These are phyloP conservation scores for Adoxophyes honmai DNA, from an alignment of 1,140 invertebrate genomes.

Conservation along the genomic window DNA sequence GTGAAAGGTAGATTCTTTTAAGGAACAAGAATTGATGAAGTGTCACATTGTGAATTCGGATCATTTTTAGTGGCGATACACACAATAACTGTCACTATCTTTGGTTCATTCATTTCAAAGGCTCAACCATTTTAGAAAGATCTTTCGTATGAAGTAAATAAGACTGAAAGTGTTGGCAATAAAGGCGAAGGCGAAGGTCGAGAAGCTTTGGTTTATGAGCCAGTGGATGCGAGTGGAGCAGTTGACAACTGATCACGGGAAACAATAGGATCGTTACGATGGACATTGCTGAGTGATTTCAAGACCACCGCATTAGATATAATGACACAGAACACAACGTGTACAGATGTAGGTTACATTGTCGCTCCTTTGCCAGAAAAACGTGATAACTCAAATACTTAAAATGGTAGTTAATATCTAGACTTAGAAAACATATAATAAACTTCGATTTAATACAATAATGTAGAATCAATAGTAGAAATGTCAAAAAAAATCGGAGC, in stretches of 20 bases:
- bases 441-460: too few species aligned
- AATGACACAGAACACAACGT: conserved; percentile 22
- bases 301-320: conserved; percentile 56
- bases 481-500: too few species aligned
- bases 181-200: conserved; percentile 20
- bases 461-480: too few species aligned
- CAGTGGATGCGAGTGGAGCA: conserved; percentile 39
- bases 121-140: conserved; percentile 18
- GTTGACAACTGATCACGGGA: conserved; percentile 65
- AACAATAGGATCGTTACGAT: conserved; percentile 71
- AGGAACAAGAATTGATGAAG: conserved; percentile 9
- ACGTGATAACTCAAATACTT: too few species aligned
- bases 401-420: too few species aligned
- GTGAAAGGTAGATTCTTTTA: too few species aligned
- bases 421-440: too few species aligned
- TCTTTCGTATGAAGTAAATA: conserved; percentile 20
- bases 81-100: conserved; percentile 53
- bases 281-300: conserved; percentile 57
- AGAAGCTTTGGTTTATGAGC: conserved; percentile 25
- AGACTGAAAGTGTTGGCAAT: conserved; percentile 21
- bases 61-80: conserved; percentile 61
- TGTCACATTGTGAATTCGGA: conserved; percentile 34
- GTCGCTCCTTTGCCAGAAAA: too few species aligned
- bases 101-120: conserved; percentile 55
- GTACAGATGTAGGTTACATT: not conserved